Base-by-base conservation (phyloP, 2,888 invertebrate genomes). In the Lobophora halterata region DNA sequence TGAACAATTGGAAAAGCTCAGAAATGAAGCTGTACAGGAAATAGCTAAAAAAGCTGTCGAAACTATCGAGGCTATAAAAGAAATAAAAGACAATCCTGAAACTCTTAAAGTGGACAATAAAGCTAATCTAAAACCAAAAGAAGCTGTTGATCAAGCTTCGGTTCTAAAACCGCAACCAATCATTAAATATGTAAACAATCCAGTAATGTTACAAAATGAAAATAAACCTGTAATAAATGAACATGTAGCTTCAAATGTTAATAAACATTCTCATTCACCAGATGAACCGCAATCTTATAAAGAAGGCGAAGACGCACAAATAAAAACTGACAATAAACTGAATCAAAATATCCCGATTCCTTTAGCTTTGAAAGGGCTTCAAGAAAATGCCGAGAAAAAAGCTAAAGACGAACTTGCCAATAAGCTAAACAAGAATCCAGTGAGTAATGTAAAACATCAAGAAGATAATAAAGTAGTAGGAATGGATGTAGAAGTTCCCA, bases 21-120 rank as follows among this genome's bases (percentile, higher is more conserved):
- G 73, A 0, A 70, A 81, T 42, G 70, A 80, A 10, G 85, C 79
- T n/a, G 79, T 81, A 1, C 74, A 88, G 51, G 79, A 89, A 49
- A 88, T 89, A 53, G 80, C 78, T n/a, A 77, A 82, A 42, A 77
- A 85, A 43, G 82, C 83, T 3, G 79, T 71, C 2, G 80, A 85
- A 61, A 77, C 76, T 11, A 74, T 81, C 47, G 78, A 79, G 45
- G 82, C 88, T 49, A 88, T 88, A 7, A 71, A 88, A 48, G 77
- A 86, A 31, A 86, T 79, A 5, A 65, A 85, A 32, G 34, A 47
- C 23, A 48, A 31, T 1, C 52, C 62, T n/a, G 52, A 52, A n/a
- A n/a, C n/a, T n/a, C n/a, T n/a, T n/a, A n/a, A n/a, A n/a, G n/a
- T n/a, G n/a, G n/a, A n/a, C n/a, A n/a, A n/a, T 10, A 47, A 24